Evolutionary conservation across 2,797 vertebrate genomes (phyloP).

Genomic region (Notolabrus celidotus): DNA sequence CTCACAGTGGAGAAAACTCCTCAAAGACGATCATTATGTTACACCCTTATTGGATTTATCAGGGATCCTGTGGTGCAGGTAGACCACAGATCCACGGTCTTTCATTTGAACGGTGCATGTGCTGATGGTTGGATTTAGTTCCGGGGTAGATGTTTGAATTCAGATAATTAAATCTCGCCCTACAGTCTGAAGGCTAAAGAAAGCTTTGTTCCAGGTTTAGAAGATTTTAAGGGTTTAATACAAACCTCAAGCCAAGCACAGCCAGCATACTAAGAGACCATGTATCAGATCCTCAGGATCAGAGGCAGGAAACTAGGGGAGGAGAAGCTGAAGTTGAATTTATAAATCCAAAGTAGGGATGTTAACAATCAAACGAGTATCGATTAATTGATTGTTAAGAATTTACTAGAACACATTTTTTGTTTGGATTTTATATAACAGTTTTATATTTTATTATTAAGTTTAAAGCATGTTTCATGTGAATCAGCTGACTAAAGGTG

Average conservation of each 20-base stretch:
- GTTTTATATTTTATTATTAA: no score
- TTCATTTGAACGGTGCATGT: slow-evolving; percentile 3
- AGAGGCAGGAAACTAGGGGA: neutral
- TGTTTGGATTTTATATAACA: no score
- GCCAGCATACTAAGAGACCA: slow-evolving; percentile 33
- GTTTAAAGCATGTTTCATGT: no score
- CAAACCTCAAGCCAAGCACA: neutral
- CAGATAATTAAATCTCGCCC: slow-evolving; percentile 24
- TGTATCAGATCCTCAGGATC: neutral
- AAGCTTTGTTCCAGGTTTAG: slow-evolving; percentile 41
- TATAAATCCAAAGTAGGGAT: no score
- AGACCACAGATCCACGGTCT: neutral
- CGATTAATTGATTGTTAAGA: no score
- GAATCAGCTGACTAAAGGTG: no score
- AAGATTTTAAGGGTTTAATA: slow-evolving; percentile 43
- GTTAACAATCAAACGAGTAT: no score
- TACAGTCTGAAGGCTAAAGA: slow-evolving; percentile 21
- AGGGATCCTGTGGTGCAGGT: neutral
- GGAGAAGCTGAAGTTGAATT: neutral
- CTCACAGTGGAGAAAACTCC: slow-evolving; percentile 8
- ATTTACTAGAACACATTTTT: no score
- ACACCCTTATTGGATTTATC: neutral
- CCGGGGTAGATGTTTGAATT: slow-evolving; percentile 18
- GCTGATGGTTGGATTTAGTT: slow-evolving; percentile 23
- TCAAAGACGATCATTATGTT: neutral